Evolutionary conservation across 2,888 invertebrate genomes (phyloP).

Genomic region (Hypolimnas misippus): DNA sequence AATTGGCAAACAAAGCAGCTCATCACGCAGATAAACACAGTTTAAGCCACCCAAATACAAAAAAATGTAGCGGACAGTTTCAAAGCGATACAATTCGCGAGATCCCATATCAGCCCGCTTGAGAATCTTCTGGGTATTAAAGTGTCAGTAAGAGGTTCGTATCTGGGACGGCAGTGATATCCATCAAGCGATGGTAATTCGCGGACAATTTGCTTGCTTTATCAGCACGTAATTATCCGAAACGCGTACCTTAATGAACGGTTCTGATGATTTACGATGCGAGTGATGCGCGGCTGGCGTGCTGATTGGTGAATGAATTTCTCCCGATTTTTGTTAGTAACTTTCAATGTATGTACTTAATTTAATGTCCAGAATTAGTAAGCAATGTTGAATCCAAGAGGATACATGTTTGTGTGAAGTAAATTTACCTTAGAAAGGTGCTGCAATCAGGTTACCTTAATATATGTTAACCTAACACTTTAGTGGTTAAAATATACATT

Average conservation of each 20-base stretch:
- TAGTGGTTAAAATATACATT: too few species aligned
- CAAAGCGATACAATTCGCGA: not conserved
- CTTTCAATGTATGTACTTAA: too few species aligned
- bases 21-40: too few species aligned
- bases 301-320: too few species aligned
- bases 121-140: constrained; percentile 24
- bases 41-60: not conserved
- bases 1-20: too few species aligned
- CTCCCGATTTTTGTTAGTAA: too few species aligned
- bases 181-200: constrained; percentile 75
- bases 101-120: constrained; percentile 5
- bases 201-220: constrained; percentile 80
- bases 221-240: constrained; percentile 81
- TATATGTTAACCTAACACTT: too few species aligned
- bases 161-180: constrained; percentile 68
- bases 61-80: not conserved
- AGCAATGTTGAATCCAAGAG: too few species aligned
- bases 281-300: constrained; percentile 52
- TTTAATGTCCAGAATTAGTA: too few species aligned
- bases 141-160: constrained; percentile 41
- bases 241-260: constrained; percentile 76
- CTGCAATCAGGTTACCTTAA: too few species aligned
- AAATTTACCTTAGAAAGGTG: too few species aligned
- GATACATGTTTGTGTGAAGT: too few species aligned
- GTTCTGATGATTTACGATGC: constrained; percentile 60